These are phyloP conservation scores for Tupaia tana DNA, from an alignment of 2,113 vertebrate species.

Conservation along the genomic window DNA sequence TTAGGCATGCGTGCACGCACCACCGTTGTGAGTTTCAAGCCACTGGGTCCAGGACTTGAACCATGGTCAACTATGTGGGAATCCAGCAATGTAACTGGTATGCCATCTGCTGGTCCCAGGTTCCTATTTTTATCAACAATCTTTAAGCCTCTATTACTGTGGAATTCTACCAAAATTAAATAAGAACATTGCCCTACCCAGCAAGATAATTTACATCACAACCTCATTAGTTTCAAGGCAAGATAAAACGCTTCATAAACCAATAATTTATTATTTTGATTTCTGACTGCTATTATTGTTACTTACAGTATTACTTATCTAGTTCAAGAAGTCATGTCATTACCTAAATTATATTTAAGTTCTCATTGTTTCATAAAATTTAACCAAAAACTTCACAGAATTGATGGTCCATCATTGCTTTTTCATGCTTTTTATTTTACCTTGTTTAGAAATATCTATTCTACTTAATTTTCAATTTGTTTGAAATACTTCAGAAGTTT, in stretches of 20 bases:
- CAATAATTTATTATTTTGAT: neutral
- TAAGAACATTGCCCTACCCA: neutral
- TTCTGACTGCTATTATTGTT: neutral
- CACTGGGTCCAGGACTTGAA: no score
- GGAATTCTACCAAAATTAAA: neutral
- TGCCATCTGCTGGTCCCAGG: no score
- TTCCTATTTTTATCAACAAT: neutral
- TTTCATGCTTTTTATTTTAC: neutral
- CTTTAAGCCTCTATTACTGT: neutral
- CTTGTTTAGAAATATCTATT: neutral
- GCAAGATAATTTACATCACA: neutral
- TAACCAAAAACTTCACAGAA: neutral
- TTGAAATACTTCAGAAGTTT: neutral
- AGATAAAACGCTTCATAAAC: neutral
- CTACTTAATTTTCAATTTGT: slow-evolving; percentile 1
- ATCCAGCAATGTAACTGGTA: no score
- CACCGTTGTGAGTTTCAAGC: no score
- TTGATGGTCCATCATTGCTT: neutral
- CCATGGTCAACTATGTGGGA: no score
- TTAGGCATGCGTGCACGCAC: no score
- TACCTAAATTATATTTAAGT: neutral
- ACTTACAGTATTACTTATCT: neutral
- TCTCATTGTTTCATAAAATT: neutral
- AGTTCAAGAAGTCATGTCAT: neutral
- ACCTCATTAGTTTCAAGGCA: neutral